Evolutionary conservation across 2,888 invertebrate genomes (phyloP), one percentile per base, ranked within the genome.

Genomic region (Entomobrya multifasciata): DNA sequence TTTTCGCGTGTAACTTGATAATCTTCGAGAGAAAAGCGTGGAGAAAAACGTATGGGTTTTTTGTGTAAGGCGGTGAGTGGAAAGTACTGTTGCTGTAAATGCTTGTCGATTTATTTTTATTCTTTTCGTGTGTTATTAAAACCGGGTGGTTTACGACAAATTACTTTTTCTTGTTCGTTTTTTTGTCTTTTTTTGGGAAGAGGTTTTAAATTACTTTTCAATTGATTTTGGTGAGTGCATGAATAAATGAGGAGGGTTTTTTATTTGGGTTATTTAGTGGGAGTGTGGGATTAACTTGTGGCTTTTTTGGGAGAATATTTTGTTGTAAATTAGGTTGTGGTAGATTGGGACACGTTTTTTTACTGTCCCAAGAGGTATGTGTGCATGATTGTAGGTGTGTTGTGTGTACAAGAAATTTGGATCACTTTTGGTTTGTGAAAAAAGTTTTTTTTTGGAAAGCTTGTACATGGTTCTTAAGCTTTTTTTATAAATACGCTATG

Each of bases 1-100:
- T 22, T 52, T 22, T 17, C 22, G 60, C n/a, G 60, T 65, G 62
- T 65, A 65, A 65, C 62, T 13, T 27, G 62, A 65, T 65, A 65
- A 60, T 60, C 60, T 60, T n/a, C n/a, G n/a, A n/a, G n/a, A n/a
- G 30, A 22, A 10, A 22, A 20, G 25, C 2, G 36, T 36, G 36
- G 36, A n/a, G 36, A 36, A 8, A 36, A 36, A 36, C 8, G n/a
- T 2, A 49, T n/a, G n/a, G 8, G n/a, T 49, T 36, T 36, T 36
- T 36, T 36, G 4, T 36, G 5, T 36, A 36, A 44, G 8, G 44
- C 44, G 44, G 44, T 44, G 49, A n/a, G 49, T 49, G 49, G 49
- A 49, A 49, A 13, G 49, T 49, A 8, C 13, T 49, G 4, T 36
- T 57, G 55, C 20, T 57, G 25, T 22, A 25, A 11, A 13, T 22